Evolutionary conservation across 1,140 invertebrate genomes (phyloP), one percentile per base, ranked within the genome.

Genomic region (Triops cancriformis): DNA sequence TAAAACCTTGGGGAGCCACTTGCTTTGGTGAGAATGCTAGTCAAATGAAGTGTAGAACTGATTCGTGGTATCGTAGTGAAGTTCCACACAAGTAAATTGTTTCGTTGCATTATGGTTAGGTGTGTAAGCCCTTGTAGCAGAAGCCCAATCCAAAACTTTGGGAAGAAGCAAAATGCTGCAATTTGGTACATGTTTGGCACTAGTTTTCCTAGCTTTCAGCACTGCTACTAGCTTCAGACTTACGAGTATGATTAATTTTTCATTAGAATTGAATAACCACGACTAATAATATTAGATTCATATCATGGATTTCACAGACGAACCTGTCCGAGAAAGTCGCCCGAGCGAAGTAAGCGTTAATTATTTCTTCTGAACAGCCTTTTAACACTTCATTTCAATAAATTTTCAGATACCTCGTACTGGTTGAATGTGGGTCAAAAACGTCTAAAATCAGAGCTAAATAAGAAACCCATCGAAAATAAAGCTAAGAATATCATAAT

Each of bases 401-500:
- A 64, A 64, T 6, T 64, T 9, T 9, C 18, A 78, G 77, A 78
- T 43, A 73, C 26, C 10, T 37, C 72, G 10, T 78, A 78, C 18
- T 78, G 77, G 77, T 74, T 45, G 27, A 73, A 73, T 28, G 73
- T 78, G 9, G 77, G 77, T 11, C 78, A 79, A 27, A 41, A 77
- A 18, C 27, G 73, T 18, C 73, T 79, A 43, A n/a, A 42, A 14
- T 37, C 76, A 27, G 43, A 79, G 37, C 23, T 76, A 26, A 26
- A 14, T 23, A 72, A 45, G 23, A 74, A 26, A 12, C 37, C 64
- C 26, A 77, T 79, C 18, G 73, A 77, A 10, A 72, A 18, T 37
- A 75, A 79, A 73, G 91, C 92, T 9, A 91, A 89, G 80, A 93
- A 93, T 82, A 87, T 94, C 18, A 90, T 94, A 41, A 84, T 94